Evolutionary conservation across 2,113 vertebrate genomes (phyloP).

Genomic region (Dascyllus trimaculatus): DNA sequence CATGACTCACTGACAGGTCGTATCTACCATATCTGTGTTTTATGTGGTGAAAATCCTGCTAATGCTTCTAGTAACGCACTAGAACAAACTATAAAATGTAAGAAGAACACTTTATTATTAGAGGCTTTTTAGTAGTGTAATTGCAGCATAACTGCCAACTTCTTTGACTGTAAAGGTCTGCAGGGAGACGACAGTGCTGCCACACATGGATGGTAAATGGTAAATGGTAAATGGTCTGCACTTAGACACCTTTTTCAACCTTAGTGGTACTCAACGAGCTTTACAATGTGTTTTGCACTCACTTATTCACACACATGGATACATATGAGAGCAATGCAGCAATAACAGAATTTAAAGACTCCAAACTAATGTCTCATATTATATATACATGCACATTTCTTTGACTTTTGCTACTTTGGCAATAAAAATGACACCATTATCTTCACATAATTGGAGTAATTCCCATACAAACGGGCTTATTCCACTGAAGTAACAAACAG

Average conservation of each 20-base stretch:
- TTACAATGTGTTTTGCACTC: too few species aligned
- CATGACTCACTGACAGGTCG: slow-evolving; percentile 19
- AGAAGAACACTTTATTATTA: background rate
- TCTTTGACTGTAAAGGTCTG: background rate
- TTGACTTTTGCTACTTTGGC: background rate
- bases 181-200: background rate
- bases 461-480: slow-evolving; percentile 5
- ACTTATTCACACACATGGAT: too few species aligned
- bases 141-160: too few species aligned
- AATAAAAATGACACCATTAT: background rate
- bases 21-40: slow-evolving; percentile 5
- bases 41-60: background rate
- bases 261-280: too few species aligned
- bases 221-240: too few species aligned
- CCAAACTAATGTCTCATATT: too few species aligned
- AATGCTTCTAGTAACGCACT: background rate
- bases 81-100: background rate
- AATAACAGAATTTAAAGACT: too few species aligned
- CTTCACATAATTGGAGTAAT: background rate
- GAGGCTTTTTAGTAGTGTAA: too few species aligned
- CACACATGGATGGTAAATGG: too few species aligned
- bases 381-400: too few species aligned
- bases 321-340: too few species aligned
- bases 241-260: too few species aligned
- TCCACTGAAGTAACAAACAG: slow-evolving; percentile 3